Percentiles rank a stretch among this genome's conserved stretches.
These are phyloP conservation scores for Callocephalon fimbriatum DNA, from an alignment of 2,113 vertebrate species.

Conservation along the genomic window DNA sequence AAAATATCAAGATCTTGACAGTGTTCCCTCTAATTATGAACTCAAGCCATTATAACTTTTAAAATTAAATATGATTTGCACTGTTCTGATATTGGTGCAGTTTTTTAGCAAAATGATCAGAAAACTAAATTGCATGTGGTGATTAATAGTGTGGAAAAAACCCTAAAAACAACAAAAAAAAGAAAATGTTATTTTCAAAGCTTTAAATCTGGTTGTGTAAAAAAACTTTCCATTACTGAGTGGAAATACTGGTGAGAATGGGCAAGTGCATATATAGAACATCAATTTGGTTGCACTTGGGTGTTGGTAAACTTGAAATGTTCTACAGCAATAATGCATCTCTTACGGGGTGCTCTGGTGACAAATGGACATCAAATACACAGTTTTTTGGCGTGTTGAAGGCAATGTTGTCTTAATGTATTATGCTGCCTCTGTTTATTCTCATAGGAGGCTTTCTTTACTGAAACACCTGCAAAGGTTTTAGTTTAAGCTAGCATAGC, in stretches of 20 bases:
- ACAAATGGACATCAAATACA: constrained; percentile 46
- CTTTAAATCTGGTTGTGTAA: constrained; percentile 73
- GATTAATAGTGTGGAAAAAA: constrained; percentile 66
- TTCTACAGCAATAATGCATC: constrained; percentile 80
- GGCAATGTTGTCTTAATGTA: constrained; percentile 68
- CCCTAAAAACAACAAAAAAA: background rate
- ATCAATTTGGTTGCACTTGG: constrained; percentile 71
- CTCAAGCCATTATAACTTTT: constrained; percentile 86
- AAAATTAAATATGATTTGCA: constrained; percentile 88
- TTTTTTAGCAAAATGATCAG: constrained; percentile 82
- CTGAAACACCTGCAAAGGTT: constrained; percentile 69
- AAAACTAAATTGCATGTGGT: constrained; percentile 82
- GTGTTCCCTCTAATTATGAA: constrained; percentile 84
- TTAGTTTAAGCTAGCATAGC: constrained; percentile 6
- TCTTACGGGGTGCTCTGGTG: constrained; percentile 67
- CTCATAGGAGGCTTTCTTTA: constrained; percentile 67
- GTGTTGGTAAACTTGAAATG: constrained; percentile 70
- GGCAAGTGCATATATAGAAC: constrained; percentile 76
- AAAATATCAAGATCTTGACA: constrained; percentile 80
- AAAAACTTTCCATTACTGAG: constrained; percentile 29
- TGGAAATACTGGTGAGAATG: constrained; percentile 71
- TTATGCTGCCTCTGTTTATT: constrained; percentile 71
- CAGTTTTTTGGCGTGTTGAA: constrained; percentile 59
- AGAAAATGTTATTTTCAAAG: constrained; percentile 58
- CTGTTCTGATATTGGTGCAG: constrained; percentile 87